phyloP scores from a whole-genome alignment of 2,113 vertebrate species.

The Clinocottus analis region DNA sequence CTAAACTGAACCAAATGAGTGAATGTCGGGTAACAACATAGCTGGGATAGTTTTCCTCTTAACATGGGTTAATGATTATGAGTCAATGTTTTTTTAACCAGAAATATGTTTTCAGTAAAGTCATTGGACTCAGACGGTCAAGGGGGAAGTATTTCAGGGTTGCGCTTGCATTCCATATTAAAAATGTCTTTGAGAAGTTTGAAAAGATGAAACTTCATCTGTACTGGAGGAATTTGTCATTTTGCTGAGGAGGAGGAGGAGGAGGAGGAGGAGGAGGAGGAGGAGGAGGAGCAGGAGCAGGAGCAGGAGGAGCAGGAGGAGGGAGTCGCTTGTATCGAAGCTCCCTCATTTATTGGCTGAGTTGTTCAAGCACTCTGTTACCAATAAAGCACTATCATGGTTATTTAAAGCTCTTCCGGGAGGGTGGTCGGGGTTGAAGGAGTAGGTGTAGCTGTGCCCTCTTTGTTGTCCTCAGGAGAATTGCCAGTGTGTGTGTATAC shows the following conservation, averaged over 20 bases:
- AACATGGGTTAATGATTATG: conserved; percentile 41
- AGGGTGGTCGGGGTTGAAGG: conserved; percentile 21
- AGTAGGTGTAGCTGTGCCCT: conserved; percentile 56
- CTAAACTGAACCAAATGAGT: not conserved
- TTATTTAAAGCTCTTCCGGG: conserved; percentile 72
- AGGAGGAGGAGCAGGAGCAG: too few species aligned
- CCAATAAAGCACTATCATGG: conserved; percentile 70
- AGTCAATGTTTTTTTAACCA: conserved; percentile 32
- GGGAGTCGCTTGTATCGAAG: conserved; percentile 23
- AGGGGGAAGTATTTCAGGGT: conserved; percentile 27
- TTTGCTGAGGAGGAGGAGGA: conserved; percentile 27
- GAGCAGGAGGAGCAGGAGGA: too few species aligned
- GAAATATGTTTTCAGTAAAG: conserved; percentile 42
- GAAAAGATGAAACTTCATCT: conserved; percentile 58
- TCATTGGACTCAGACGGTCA: not conserved
- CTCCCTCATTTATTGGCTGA: conserved; percentile 48
- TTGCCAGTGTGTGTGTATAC: conserved; percentile 25
- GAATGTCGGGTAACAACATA: not conserved
- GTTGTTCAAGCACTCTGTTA: conserved; percentile 53
- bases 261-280: too few species aligned
- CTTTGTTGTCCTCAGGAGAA: conserved; percentile 59
- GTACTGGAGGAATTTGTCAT: conserved; percentile 48
- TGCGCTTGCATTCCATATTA: conserved; percentile 11
- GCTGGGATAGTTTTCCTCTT: not conserved
- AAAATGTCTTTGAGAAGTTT: conserved; percentile 17